Conservation (phyloP, 2,113 vertebrate genomes). For the Sinocyclocheilus anshuiensis region DNA sequence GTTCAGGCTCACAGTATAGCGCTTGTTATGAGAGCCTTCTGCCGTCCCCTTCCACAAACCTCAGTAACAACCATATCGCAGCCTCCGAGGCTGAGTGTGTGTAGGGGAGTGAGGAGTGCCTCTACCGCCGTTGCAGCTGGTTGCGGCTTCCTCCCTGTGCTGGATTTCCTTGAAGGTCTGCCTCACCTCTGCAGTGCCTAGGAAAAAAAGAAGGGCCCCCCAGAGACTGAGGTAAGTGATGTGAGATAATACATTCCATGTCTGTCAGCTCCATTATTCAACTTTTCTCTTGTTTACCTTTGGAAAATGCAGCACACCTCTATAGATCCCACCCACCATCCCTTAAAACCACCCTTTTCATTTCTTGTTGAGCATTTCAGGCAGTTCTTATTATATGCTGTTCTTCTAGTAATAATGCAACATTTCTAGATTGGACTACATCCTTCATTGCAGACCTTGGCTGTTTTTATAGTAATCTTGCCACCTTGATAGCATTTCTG, state of each 20-base stretch:
- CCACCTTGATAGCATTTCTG: slow-evolving; percentile 14
- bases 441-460: neutral
- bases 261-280: slow-evolving; percentile 39
- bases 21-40: slow-evolving; percentile 54
- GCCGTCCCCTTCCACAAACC: slow-evolving; percentile 53
- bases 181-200: slow-evolving; percentile 51
- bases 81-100: slow-evolving; percentile 45
- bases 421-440: neutral
- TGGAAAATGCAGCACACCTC: slow-evolving; percentile 18
- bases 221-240: slow-evolving; percentile 47
- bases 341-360: neutral
- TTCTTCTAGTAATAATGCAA: neutral
- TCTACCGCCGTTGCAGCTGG: slow-evolving; percentile 15
- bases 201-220: slow-evolving; percentile 30
- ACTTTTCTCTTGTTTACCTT: slow-evolving; percentile 33
- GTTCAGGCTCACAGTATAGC: slow-evolving; percentile 55
- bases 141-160: slow-evolving; percentile 36
- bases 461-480: neutral
- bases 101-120: slow-evolving; percentile 46
- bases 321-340: neutral
- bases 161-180: slow-evolving; percentile 45
- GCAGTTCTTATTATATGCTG: too few relatives aligned
- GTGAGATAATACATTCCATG: slow-evolving; percentile 49
- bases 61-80: slow-evolving; percentile 51
- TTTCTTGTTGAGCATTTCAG: neutral